Conservation (phyloP, 2,888 invertebrate genomes). For the Platerodrilus igneus region DNA sequence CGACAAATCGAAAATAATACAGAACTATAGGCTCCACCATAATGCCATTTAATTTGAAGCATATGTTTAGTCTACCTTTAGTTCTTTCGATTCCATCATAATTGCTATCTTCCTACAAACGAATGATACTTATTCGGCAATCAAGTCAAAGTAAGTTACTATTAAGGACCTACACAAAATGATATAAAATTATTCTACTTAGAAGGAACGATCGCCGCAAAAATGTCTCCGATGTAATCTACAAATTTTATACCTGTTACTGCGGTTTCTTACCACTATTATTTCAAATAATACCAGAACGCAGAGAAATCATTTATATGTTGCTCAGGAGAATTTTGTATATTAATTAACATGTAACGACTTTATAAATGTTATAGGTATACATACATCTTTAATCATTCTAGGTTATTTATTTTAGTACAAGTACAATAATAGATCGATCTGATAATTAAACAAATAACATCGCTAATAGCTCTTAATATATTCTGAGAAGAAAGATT, state of each 20-base stretch:
- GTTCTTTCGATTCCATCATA: conserved; percentile 21
- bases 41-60: conserved; percentile 31
- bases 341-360: conserved; percentile 1
- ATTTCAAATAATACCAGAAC: background rate
- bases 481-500: conserved; percentile 10
- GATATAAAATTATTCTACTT: conserved; percentile 34
- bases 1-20: conserved; percentile 21
- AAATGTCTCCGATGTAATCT: conserved; percentile 32
- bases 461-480: too few species aligned
- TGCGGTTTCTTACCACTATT: conserved; percentile 5
- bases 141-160: conserved; percentile 31
- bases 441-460: too few species aligned
- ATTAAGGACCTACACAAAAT: conserved; percentile 32
- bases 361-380: too few species aligned
- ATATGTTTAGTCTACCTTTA: conserved; percentile 26
- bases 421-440: too few species aligned
- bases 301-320: background rate
- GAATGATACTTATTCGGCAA: conserved; percentile 34
- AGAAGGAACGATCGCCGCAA: conserved; percentile 28
- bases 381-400: too few species aligned
- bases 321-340: background rate
- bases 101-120: conserved; percentile 22
- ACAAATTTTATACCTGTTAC: conserved; percentile 30
- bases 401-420: too few species aligned
- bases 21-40: conserved; percentile 16